These are phyloP conservation scores for Ictinia mississippiensis DNA, from an alignment of 2,797 vertebrate genomes.

Conservation along the genomic window DNA sequence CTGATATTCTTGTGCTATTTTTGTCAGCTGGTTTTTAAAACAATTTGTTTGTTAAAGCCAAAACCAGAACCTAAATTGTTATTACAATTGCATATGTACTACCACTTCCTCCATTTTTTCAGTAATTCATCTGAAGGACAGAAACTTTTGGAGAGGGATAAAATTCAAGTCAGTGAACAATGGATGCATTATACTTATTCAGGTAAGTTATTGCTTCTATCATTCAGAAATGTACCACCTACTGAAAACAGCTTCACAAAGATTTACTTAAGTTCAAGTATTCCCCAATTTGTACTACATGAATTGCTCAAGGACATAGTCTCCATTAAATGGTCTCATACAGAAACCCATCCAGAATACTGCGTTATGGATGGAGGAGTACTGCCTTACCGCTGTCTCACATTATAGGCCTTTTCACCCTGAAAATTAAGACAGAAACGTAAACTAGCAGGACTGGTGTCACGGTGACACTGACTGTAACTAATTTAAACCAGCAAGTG, in stretches of 20 bases:
- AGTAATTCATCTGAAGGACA: not conserved
- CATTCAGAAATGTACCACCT: not conserved
- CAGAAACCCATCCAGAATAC: not conserved
- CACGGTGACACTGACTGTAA: not conserved
- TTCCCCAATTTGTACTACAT: not conserved
- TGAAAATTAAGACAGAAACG: not conserved
- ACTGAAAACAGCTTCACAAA: not conserved
- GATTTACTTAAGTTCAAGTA: not conserved
- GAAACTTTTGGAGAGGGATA: not conserved
- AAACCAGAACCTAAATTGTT: not conserved
- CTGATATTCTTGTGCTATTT: not conserved
- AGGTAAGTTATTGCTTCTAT: not conserved
- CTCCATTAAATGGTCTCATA: not conserved
- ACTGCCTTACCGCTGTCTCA: not conserved
- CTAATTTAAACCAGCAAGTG: not conserved
- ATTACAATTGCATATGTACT: rapidly evolving
- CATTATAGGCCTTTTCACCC: not conserved
- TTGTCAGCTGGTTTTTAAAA: not conserved
- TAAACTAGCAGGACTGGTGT: not conserved
- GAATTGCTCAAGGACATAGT: not conserved
- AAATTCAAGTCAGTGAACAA: not conserved
- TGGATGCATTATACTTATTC: not conserved
- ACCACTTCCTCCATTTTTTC: not conserved
- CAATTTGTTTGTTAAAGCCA: not conserved
- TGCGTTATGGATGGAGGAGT: not conserved